phyloP scores from a whole-genome alignment of 2,797 vertebrate genomes.

The Pterois miles region DNA sequence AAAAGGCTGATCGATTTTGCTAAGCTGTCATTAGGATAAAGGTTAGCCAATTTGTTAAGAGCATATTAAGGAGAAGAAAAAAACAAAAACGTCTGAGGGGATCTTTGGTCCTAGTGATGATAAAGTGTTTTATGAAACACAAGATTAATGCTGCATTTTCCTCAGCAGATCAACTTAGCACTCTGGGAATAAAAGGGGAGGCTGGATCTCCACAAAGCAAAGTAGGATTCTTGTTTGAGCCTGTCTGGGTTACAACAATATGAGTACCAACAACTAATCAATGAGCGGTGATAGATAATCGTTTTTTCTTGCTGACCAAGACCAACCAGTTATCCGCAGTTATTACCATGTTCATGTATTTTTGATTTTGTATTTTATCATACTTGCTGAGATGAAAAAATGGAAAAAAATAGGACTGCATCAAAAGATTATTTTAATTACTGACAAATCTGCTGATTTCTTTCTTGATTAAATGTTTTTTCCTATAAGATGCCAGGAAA shows the following conservation, averaged over 20 bases:
- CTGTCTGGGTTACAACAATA: neutral
- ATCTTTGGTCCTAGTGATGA: slow-evolving; percentile 42
- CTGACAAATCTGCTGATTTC: neutral
- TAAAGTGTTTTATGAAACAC: slow-evolving; percentile 32
- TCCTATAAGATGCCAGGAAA: neutral
- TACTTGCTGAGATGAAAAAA: neutral
- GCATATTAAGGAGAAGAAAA: slow-evolving; percentile 16
- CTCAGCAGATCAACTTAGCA: slow-evolving; percentile 28
- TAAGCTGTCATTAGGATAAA: slow-evolving; percentile 44
- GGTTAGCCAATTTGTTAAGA: slow-evolving; percentile 49
- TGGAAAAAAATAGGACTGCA: neutral
- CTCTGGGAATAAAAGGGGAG: slow-evolving; percentile 33
- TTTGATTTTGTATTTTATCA: neutral
- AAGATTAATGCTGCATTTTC: slow-evolving; percentile 28
- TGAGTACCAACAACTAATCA: slow-evolving; percentile 13
- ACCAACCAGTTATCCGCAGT: too few relatives aligned
- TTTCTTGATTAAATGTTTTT: neutral
- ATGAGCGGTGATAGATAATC: slow-evolving; percentile 8
- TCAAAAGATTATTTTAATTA: neutral
- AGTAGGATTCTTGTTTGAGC: neutral
- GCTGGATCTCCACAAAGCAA: slow-evolving; percentile 3
- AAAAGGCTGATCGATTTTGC: slow-evolving; percentile 45
- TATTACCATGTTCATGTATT: neutral
- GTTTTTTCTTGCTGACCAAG: neutral
- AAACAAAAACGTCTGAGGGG: neutral